phyloP scores from a whole-genome alignment of 1,140 invertebrate genomes.

The Venustaconcha ellipsiformis region DNA sequence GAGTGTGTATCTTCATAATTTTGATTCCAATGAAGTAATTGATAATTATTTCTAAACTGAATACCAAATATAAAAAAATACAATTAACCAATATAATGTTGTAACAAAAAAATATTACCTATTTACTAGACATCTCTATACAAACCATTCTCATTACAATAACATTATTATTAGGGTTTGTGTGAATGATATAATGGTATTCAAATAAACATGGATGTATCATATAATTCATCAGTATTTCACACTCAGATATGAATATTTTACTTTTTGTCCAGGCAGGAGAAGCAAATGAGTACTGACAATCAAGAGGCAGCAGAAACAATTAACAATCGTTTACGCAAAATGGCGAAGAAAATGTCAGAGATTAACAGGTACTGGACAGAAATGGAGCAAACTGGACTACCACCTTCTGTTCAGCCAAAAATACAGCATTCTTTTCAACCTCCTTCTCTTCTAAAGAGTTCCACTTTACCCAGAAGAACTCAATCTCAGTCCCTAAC shows the following conservation, averaged over 20 bases:
- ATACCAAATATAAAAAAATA: too few relatives aligned
- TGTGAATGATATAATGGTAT: too few relatives aligned
- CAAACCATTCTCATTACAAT: too few relatives aligned
- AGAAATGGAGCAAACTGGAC: slow-evolving; percentile 50
- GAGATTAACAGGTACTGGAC: slow-evolving; percentile 58
- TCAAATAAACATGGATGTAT: too few relatives aligned
- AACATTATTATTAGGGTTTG: too few relatives aligned
- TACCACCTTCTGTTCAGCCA: slow-evolving; percentile 30
- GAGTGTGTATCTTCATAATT: too few relatives aligned
- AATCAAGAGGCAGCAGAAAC: slow-evolving; percentile 53
- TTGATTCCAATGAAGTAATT: too few relatives aligned
- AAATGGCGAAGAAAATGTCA: slow-evolving; percentile 51
- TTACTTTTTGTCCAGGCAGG: slow-evolving; percentile 39
- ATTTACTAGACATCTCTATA: too few relatives aligned
- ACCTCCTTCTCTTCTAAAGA: slow-evolving; percentile 12
- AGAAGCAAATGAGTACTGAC: slow-evolving; percentile 49
- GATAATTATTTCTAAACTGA: too few relatives aligned
- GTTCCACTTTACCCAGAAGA: slow-evolving; percentile 10
- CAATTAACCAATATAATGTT: too few relatives aligned
- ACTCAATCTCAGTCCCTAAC: slow-evolving; percentile 11
- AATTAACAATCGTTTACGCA: slow-evolving; percentile 49
- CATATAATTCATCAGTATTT: background rate
- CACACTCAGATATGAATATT: slow-evolving; percentile 1
- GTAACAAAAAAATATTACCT: too few relatives aligned
- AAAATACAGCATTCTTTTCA: slow-evolving; percentile 10